Base-by-base conservation (phyloP, 2,888 invertebrate species). In the Lasius platythorax region DNA sequence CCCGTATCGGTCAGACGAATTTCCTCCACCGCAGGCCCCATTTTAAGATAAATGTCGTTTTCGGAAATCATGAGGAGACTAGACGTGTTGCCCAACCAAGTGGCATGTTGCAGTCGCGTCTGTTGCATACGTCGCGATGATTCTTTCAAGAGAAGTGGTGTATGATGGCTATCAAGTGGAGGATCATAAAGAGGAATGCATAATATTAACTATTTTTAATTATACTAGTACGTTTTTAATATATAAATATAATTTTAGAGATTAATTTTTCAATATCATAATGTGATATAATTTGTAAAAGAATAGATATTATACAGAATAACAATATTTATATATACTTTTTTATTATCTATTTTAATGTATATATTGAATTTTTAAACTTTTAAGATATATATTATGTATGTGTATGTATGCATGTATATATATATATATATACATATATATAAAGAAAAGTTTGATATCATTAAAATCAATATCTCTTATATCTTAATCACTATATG, bases 21-120 rank as follows among this genome's bases (percentile, higher is more conserved):
- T 91, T 98, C 96, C 85, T 95, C 95, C n/a, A 89, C 90, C 4
- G 96, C 96, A 1, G 98, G 98, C 67, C 97, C 96, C 90, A 96
- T 96, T 92, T 97, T 96, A 92, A 98, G 96, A 95, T 98, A 98
- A 93, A 99, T 97, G 95, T 99, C 98, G 96, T 99, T 99, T 95
- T 98, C 97, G 87, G 97, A 97, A 87, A 98, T 97, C 95, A 98
- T 97, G 92, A 98, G 95, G 91, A 98, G 95, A 67, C 97, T 96
- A 72, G 97, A 97, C 78, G 97, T 97, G 91, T 97, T 96, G 84
- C 98, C 98, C 93, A 98, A 96, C 98, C 98, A 98, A 81, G 97
- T 96, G 67, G 98, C 98, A 95, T 98, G 97, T 95, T 98, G 98
- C 95, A 98, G 96, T 92, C 97, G 96, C 95, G 97, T 96, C 90